Base-by-base conservation (phyloP, 2,888 invertebrate species). In the Nasonia oneida region DNA sequence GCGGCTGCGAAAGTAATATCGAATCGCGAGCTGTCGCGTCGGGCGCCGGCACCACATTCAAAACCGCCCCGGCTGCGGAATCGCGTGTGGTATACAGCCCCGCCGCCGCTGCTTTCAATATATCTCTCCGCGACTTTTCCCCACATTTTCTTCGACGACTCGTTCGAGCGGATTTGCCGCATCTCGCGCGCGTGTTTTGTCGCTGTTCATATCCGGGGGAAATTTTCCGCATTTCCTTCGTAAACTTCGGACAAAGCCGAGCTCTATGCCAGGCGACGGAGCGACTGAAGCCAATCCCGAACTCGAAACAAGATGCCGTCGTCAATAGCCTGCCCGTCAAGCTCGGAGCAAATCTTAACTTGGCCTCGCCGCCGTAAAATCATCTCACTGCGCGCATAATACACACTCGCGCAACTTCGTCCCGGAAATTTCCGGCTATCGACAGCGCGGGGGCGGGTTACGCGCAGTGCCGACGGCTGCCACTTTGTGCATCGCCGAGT, bases 391-490 rank as follows among this genome's bases (percentile, higher is more conserved):
- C 6, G 18, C 15, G 18, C 15, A 53, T 53, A 53, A 53, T 53
- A 53, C 53, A 53, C 18, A 53, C 4, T 6, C 42, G 10, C 42
- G 10, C 47, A 42, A 42, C 42, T 42, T 42, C 10, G 42, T 42
- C 42, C 6, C 18, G 18, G 57, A 57, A 89, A 88, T 89, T 88
- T 89, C 88, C 88, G 89, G 80, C 83, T 84, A 37, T 23, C 57
- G 70, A 50, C 39, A 29, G 10, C 3, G 57, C 33, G 23, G 23
- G 23, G 23, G 23, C 23, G 23, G 23, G 23, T 23, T 23, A 23
- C 23, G 23, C 23, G 23, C 23, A 23, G 23, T 23, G 23, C 23
- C 37, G n/a, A 23, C 57, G 57, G 57, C 57, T 61, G 57, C 6
- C 23, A 61, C 57, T 61, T 61, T 61, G 53, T 18, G 18, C 53